Base-by-base conservation (phyloP, 2,113 vertebrate genomes). In the Ciconia maguari region DNA sequence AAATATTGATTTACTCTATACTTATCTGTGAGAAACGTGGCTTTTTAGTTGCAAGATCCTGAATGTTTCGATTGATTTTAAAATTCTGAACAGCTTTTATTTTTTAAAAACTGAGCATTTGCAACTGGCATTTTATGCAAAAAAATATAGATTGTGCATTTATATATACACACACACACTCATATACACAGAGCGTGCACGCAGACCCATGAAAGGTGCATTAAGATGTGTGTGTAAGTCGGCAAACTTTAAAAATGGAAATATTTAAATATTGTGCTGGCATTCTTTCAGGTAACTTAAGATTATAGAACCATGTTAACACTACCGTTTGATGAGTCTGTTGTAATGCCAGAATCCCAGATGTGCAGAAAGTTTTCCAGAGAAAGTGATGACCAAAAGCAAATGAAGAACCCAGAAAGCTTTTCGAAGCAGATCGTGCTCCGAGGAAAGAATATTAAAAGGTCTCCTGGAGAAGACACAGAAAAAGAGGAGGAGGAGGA, bases 261-360 rank as follows among this genome's bases (percentile, higher is more conserved):
- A 97, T 96, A 93, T 95, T 98, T 97, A 97, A 98, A 98, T 90
- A 89, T 94, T 97, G 94, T 99, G 96, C 97, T 98, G 97, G 95
- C 95, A 98, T 98, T 98, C 97, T 98, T 98, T 98, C 98, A 98
- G 98, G 98, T 98, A 95, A 97, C 96, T 96, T 98, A 98, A 98
- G 90, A 97, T 96, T 97, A 90, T 97, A 99, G 98, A 98, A 98
- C 98, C 98, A 99, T 99, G 99, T 97, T 99, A 99, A 99, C 99
- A 46, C 98, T 99, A 98, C 99, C 99, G n/a, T 99, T 99, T 98
- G 99, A 99, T 97, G 99, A 99, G 96, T 98, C 99, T 98, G 99
- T 99, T 97, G 96, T 98, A 98, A 99, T 99, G 99, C 98, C 99
- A 95, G 99, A 99, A 95, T 98, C 99, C 94, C 98, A 99, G 97